phyloP scores from a whole-genome alignment of 1,140 invertebrate genomes.

The Brachionus koreanus region DNA sequence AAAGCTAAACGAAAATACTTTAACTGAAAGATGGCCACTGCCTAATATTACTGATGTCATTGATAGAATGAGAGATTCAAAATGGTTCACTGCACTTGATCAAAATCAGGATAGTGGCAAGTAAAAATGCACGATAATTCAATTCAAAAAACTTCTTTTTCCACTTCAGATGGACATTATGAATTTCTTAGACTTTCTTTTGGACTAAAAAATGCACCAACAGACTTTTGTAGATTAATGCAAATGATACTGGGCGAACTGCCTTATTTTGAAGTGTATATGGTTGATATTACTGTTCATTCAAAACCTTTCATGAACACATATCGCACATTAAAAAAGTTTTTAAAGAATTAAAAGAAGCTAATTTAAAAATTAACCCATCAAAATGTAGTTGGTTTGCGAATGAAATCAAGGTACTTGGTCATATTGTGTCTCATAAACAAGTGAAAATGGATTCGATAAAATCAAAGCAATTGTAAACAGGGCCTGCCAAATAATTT shows the following conservation, averaged over 20 bases:
- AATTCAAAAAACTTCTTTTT: conserved; percentile 46
- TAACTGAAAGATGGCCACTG: background rate
- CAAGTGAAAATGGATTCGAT: too few relatives aligned
- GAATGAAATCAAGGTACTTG: too few relatives aligned
- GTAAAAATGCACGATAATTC: conserved; percentile 36
- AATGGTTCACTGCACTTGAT: background rate
- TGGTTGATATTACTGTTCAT: too few relatives aligned
- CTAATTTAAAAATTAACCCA: too few relatives aligned
- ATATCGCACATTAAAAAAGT: too few relatives aligned
- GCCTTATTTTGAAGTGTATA: background rate
- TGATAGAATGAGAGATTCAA: background rate
- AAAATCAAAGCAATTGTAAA: too few relatives aligned
- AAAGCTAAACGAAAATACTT: background rate
- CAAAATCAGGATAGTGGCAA: conserved; percentile 44
- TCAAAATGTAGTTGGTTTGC: too few relatives aligned
- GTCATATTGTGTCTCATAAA: too few relatives aligned
- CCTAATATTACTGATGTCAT: background rate
- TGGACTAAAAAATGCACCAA: too few relatives aligned
- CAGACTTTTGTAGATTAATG: background rate
- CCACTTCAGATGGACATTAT: background rate
- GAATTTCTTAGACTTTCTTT: background rate
- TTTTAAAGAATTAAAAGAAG: too few relatives aligned
- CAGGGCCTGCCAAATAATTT: too few relatives aligned
- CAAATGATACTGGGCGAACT: background rate
- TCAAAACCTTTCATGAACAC: too few relatives aligned